Evolutionary conservation across 2,113 vertebrate genomes (phyloP).

Genomic region (Scartelaos histophorus): DNA sequence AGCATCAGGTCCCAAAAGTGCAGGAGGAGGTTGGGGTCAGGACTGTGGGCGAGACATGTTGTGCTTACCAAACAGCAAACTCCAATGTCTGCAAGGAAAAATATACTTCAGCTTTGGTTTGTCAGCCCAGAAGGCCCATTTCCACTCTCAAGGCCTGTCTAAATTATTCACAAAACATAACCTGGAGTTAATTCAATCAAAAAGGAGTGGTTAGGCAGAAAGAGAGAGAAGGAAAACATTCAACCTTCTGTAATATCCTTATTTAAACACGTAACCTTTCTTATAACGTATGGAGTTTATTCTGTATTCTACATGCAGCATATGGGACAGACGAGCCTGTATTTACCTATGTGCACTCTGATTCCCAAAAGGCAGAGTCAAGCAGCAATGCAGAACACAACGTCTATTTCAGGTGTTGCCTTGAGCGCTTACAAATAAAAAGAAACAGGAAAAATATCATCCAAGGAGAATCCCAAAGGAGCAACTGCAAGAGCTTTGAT

Average conservation of each 20-base stretch:
- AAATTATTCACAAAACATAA: not conserved
- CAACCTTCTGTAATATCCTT: not conserved
- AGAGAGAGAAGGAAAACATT: not conserved
- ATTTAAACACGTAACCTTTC: not conserved
- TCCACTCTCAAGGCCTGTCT: not conserved
- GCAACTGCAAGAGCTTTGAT: not conserved
- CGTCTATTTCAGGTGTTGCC: not conserved
- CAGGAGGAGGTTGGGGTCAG: constrained; percentile 1
- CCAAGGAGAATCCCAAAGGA: not conserved
- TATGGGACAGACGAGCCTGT: not conserved
- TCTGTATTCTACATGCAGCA: not conserved
- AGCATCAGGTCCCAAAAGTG: not conserved
- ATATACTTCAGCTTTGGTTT: not conserved
- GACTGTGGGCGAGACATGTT: not conserved
- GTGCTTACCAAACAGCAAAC: not conserved
- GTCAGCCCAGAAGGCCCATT: not conserved
- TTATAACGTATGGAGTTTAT: not conserved
- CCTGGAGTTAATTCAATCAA: not conserved
- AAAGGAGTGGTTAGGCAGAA: not conserved
- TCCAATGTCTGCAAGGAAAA: not conserved
- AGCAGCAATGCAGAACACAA: not conserved
- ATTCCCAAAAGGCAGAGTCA: not conserved
- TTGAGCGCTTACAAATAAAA: not conserved
- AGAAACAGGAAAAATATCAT: not conserved
- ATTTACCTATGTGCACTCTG: not conserved